Percentiles rank a stretch among this genome's conserved stretches.
Conservation (phyloP, 2,888 invertebrate genomes). For the Mechanitis messenoides region DNA sequence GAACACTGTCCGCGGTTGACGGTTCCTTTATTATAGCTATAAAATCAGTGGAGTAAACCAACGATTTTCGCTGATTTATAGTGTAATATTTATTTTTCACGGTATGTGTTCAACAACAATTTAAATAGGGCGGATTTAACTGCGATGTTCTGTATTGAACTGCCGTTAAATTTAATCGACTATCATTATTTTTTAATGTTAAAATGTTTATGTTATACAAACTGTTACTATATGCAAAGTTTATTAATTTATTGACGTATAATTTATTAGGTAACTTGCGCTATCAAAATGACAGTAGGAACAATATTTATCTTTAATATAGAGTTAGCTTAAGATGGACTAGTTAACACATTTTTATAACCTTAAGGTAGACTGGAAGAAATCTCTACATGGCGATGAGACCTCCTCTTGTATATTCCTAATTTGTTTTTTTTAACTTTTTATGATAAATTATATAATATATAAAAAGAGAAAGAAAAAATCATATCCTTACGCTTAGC, state of each 20-base stretch:
- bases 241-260: constrained; percentile 49
- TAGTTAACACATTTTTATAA: too few relatives aligned
- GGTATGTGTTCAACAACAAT: constrained; percentile 49
- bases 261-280: constrained; percentile 59
- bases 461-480: too few relatives aligned
- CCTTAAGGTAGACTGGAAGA: too few relatives aligned
- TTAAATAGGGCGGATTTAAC: constrained; percentile 54
- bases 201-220: constrained; percentile 30
- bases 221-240: constrained; percentile 5
- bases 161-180: constrained; percentile 1
- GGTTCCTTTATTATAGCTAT: constrained; percentile 73
- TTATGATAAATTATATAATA: too few relatives aligned
- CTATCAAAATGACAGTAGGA: constrained; percentile 30
- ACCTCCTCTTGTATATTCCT: too few relatives aligned
- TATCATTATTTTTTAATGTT: background rate
- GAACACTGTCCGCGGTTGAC: constrained; percentile 64
- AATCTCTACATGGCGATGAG: too few relatives aligned
- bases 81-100: constrained; percentile 71
- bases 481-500: background rate
- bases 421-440: too few relatives aligned
- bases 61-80: constrained; percentile 69
- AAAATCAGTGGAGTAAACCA: constrained; percentile 62
- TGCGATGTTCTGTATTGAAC: constrained; percentile 13
- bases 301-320: too few relatives aligned
- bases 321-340: too few relatives aligned